Evolutionary conservation across 1,140 invertebrate genomes (phyloP), one percentile per base, ranked within the genome.

Genomic region (Heliothis virescens): DNA sequence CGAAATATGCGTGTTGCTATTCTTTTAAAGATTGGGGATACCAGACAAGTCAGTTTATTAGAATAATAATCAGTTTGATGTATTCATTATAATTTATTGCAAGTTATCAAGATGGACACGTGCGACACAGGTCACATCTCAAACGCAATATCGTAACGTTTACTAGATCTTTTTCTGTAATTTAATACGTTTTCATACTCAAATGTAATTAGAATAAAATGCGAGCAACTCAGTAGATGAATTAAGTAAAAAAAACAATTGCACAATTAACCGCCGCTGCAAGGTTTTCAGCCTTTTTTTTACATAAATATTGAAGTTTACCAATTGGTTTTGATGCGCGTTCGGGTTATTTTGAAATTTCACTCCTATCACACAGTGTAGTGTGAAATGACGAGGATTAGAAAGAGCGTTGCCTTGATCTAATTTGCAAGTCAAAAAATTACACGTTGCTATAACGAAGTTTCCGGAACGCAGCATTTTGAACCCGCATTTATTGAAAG

Each of bases 171-270:
- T 92, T 92, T 91, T 88, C 91, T 91, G 90, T 92, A n/a, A 92
- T 92, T 92, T 92, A 90, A 91, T 91, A 92, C 90, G 90, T 94
- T 94, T 94, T 94, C n/a, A 90, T 92, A 94, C 92, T 92, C 90
- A 87, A 91, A 90, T 91, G 85, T 92, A 91, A 90, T 87, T 91
- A 90, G 89, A 81, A 86, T 89, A 84, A 41, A 86, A 86, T 86
- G 86, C 86, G 87, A 89, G 87, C 83, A 87, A 91, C 82, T 90
- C 89, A 83, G 83, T 90, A 89, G 87, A n/a, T 77, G 18, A 82
- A 84, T 82, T 83, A 90, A 90, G 88, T 83, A 79, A 87, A 79
- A 79, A 76, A 71, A 82, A 53, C 7, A 82, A 53, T 77, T 62
- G 73, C 60, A 74, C 79, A 73, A 73, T 48, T 48, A 53, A 63